Evolutionary conservation across 1,140 invertebrate genomes (phyloP).

Genomic region (Chionoecetes opilio): DNA sequence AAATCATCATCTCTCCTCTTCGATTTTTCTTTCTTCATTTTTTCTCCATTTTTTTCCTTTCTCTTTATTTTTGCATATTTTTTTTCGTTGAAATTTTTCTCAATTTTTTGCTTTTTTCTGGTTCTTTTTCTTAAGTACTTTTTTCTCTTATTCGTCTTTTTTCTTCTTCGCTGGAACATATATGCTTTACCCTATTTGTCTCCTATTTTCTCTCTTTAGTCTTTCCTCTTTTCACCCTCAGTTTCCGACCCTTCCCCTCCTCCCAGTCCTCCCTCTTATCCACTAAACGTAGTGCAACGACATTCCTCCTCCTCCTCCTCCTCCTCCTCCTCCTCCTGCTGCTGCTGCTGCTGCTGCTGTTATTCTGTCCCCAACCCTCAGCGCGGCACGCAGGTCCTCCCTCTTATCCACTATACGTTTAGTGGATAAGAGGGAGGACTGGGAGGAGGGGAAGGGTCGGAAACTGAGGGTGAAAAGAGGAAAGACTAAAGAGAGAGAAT

Average conservation of each 20-base stretch:
- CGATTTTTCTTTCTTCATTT: background rate
- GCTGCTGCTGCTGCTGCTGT: background rate
- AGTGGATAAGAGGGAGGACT: background rate
- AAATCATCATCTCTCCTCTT: background rate
- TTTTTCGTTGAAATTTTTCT: background rate
- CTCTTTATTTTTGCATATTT: too few species aligned
- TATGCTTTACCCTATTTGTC: background rate
- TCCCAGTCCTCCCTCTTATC: background rate
- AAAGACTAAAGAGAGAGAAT: background rate
- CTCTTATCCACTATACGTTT: background rate
- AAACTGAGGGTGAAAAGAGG: background rate
- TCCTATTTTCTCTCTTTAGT: background rate
- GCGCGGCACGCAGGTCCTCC: constrained; percentile 1
- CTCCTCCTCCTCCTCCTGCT: too few species aligned
- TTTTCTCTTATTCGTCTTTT: background rate
- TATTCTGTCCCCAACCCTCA: background rate
- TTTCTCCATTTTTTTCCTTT: too few species aligned
- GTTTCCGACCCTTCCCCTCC: background rate
- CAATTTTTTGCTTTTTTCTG: background rate
- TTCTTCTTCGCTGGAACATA: background rate
- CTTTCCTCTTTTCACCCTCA: background rate
- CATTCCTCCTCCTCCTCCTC: too few species aligned
- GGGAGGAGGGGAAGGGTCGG: background rate
- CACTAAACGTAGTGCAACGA: too few species aligned
- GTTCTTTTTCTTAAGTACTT: background rate